A percentile compares a stretch with the other conserved stretches of the same genome.
Conservation (phyloP, 2,113 vertebrate genomes). For the Psophia crepitans region DNA sequence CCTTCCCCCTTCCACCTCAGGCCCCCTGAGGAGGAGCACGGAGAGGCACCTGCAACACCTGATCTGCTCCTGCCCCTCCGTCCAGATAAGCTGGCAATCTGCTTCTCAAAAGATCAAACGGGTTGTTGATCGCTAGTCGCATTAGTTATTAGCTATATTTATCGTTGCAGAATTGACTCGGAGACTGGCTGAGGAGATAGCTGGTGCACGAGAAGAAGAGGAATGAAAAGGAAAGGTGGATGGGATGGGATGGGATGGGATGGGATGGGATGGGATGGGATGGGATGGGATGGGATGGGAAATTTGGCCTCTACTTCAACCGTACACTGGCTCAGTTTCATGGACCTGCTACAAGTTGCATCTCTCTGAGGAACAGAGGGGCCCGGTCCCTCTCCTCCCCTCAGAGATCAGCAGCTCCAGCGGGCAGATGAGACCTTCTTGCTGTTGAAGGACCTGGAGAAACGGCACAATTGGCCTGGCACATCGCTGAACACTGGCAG, state of each 20-base stretch:
- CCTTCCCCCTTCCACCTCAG: neutral
- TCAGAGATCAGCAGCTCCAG: neutral
- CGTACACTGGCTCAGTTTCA: neutral
- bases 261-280: neutral
- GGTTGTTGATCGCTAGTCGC: accelerated
- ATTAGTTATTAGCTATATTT: too few species aligned
- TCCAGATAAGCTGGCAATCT: neutral
- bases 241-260: neutral
- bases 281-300: neutral
- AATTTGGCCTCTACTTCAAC: neutral
- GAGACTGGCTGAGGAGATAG: neutral
- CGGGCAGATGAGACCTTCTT: neutral
- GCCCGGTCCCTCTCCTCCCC: neutral
- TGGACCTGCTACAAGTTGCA: neutral
- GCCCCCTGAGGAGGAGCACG: neutral
- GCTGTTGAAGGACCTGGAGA: neutral
- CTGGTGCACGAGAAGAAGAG: neutral
- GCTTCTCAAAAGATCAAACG: neutral
- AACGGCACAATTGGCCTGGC: neutral
- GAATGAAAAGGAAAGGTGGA: neutral
- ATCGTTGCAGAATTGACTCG: accelerated
- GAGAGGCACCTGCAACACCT: accelerated
- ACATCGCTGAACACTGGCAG: neutral
- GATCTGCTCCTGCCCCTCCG: neutral
- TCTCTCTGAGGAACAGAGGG: neutral